These are phyloP conservation scores for Epizoanthus fatuus DNA, from an alignment of 92 coral and sea anemone species.

Conservation along the genomic window DNA sequence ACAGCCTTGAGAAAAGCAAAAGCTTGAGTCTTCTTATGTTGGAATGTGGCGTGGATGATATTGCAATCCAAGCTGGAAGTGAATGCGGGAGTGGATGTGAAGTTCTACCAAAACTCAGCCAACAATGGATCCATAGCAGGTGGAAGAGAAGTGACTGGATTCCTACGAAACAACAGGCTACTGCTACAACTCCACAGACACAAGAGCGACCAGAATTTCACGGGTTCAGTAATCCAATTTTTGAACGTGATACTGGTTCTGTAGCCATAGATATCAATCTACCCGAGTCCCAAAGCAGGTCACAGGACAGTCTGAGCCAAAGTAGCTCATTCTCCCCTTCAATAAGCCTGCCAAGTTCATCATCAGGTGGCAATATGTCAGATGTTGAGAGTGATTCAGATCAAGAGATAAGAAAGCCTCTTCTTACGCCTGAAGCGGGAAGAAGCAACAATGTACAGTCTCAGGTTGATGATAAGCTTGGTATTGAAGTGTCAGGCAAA, in stretches of 20 bases:
- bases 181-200: slow-evolving; percentile 2
- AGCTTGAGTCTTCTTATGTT: slow-evolving; percentile 86
- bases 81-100: slow-evolving; percentile 86
- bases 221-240: slow-evolving; percentile 80
- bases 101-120: slow-evolving; percentile 73
- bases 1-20: slow-evolving; percentile 54
- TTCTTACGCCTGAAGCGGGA: slow-evolving; percentile 33
- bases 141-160: background rate
- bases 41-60: slow-evolving; percentile 94
- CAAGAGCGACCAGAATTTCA: slow-evolving; percentile 48
- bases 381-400: slow-evolving; percentile 90
- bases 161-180: background rate
- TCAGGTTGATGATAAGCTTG: slow-evolving; percentile 7
- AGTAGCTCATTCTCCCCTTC: slow-evolving; percentile 85
- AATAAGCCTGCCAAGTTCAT: slow-evolving; percentile 63
- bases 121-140: slow-evolving; percentile 38
- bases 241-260: slow-evolving; percentile 61
- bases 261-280: slow-evolving; percentile 43
- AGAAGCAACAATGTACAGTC: slow-evolving; percentile 40
- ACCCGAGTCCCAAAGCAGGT: slow-evolving; percentile 58
- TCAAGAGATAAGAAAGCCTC: slow-evolving; percentile 33
- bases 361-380: slow-evolving; percentile 88
- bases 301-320: slow-evolving; percentile 62
- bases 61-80: slow-evolving; percentile 85
- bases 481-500: slow-evolving; percentile 32